Percentiles rank a stretch among this genome's conserved stretches.
These are phyloP conservation scores for Semicossyphus pulcher DNA, from an alignment of 2,113 vertebrate species.

Conservation along the genomic window DNA sequence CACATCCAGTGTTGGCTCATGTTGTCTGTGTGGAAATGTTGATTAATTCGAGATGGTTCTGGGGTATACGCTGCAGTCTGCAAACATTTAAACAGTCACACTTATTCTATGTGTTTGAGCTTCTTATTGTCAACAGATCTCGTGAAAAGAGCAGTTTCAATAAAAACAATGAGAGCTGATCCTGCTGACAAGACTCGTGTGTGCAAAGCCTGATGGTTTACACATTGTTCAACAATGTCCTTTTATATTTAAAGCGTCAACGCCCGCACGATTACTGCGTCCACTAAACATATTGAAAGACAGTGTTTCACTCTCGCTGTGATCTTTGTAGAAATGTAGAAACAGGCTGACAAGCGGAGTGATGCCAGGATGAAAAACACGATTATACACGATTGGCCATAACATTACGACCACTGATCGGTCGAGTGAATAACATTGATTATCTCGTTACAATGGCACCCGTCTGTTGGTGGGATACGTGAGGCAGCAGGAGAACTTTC, in stretches of 20 bases:
- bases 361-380: neutral
- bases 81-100: slow-evolving; percentile 14
- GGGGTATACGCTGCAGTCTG: too few species aligned
- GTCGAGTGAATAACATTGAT: too few species aligned
- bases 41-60: neutral
- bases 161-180: neutral
- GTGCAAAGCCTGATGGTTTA: neutral
- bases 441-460: too few species aligned
- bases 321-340: too few species aligned
- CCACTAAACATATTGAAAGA: too few species aligned
- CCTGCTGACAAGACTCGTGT: neutral
- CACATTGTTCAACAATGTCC: neutral
- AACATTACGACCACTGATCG: too few species aligned
- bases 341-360: neutral
- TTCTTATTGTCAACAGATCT: neutral
- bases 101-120: neutral
- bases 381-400: too few species aligned
- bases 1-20: neutral
- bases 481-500: too few species aligned
- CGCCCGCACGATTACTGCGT: too few species aligned
- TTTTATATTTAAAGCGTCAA: too few species aligned
- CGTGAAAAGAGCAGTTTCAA: neutral
- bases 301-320: too few species aligned
- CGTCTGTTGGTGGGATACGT: too few species aligned
- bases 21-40: slow-evolving; percentile 10